A percentile compares a stretch with the other conserved stretches of the same genome.
phyloP scores from a whole-genome alignment of 1,140 invertebrate species.

The Zaprionus tsacasi region DNA sequence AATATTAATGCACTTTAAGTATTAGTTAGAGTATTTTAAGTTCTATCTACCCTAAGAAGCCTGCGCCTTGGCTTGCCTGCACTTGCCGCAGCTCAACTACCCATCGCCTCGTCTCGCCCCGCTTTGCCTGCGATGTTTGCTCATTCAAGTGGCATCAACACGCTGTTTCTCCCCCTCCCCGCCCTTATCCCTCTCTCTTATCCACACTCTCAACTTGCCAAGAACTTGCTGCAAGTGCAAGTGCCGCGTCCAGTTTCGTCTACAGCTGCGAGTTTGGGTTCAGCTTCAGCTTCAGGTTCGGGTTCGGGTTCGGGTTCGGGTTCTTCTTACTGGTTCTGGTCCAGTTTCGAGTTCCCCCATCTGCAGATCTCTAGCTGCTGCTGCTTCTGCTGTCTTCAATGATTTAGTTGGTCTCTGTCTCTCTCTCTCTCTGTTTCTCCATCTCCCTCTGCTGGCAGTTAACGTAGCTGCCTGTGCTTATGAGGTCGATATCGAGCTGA shows the following conservation, averaged over 20 bases:
- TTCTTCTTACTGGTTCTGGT: slow-evolving; percentile 11
- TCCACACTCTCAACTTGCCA: background rate
- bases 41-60: too few species aligned
- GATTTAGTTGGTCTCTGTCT: slow-evolving; percentile 49
- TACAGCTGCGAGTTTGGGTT: background rate
- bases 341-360: slow-evolving; percentile 29
- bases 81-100: slow-evolving; percentile 1
- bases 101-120: background rate
- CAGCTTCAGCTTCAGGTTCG: slow-evolving; percentile 23
- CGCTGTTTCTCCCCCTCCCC: slow-evolving; percentile 54
- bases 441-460: slow-evolving; percentile 42
- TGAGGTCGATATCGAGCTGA: slow-evolving; percentile 54
- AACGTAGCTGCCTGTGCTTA: slow-evolving; percentile 68
- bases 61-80: slow-evolving; percentile 8
- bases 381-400: slow-evolving; percentile 49
- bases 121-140: slow-evolving; percentile 37
- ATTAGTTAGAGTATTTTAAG: slow-evolving; percentile 17
- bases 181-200: background rate
- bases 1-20: too few species aligned
- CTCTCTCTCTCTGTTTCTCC: background rate
- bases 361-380: slow-evolving; percentile 23
- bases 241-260: slow-evolving; percentile 13
- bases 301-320: slow-evolving; percentile 20
- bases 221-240: slow-evolving; percentile 7
- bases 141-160: slow-evolving; percentile 78